These are phyloP conservation scores for Drosophila ohnishii DNA, from an alignment of 1,140 invertebrate species.

Conservation along the genomic window DNA sequence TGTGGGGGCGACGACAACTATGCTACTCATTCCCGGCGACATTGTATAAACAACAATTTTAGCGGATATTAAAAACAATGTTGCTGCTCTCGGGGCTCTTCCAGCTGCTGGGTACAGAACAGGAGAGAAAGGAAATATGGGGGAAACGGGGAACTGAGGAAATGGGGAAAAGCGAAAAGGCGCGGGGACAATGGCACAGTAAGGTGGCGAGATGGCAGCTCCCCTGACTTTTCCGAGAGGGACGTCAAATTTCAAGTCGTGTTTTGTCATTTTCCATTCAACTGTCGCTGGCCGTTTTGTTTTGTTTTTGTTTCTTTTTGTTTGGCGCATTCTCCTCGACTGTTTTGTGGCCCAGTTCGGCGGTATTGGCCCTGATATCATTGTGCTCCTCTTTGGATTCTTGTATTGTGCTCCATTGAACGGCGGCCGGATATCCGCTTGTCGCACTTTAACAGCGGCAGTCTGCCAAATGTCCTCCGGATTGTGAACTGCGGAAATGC, in stretches of 20 bases:
- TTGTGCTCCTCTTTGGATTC: background rate
- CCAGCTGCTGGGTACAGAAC: conserved; percentile 10
- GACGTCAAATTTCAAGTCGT: conserved; percentile 73
- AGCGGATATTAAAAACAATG: conserved; percentile 82
- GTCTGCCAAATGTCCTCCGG: conserved; percentile 30
- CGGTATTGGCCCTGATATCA: conserved; percentile 42
- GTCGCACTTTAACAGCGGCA: conserved; percentile 64
- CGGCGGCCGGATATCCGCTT: conserved; percentile 66
- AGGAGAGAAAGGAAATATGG: background rate
- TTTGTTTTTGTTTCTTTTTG: conserved; percentile 16
- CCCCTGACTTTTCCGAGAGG: conserved; percentile 29
- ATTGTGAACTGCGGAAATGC: conserved; percentile 28
- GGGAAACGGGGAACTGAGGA: background rate
- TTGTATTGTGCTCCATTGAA: conserved; percentile 58
- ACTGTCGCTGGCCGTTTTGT: conserved; percentile 41
- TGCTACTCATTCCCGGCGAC: conserved; percentile 66
- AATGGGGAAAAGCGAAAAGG: background rate
- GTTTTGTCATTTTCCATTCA: conserved; percentile 75
- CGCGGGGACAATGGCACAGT: conserved; percentile 4
- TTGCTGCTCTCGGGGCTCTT: conserved; percentile 59
- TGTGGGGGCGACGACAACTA: conserved; percentile 39
- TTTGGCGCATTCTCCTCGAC: conserved; percentile 12
- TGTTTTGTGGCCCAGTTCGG: conserved; percentile 20
- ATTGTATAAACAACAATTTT: conserved; percentile 81
- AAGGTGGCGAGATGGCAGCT: conserved; percentile 2